A percentile compares a stretch with the other conserved stretches of the same genome.
Conservation (phyloP, 1,140 invertebrate genomes). For the Temnothorax curvispinosus region DNA sequence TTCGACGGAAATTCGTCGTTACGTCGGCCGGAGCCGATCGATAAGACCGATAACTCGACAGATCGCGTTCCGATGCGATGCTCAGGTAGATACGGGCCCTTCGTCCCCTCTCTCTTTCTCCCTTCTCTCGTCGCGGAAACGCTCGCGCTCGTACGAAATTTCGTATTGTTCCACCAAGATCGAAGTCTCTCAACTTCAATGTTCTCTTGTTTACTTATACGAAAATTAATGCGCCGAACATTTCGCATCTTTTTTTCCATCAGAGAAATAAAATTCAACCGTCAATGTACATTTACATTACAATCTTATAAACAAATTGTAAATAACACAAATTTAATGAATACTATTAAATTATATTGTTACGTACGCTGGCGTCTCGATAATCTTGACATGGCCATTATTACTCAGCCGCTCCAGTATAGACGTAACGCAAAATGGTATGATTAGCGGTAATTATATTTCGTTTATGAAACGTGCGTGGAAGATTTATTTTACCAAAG, state of each 20-base stretch:
- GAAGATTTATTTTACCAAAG: constrained; percentile 55
- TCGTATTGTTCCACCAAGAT: constrained; percentile 4
- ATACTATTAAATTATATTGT: constrained; percentile 21
- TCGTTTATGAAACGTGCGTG: background rate
- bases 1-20: constrained; percentile 72
- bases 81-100: constrained; percentile 13
- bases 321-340: constrained; percentile 37
- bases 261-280: background rate
- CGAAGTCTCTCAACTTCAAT: background rate
- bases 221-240: background rate
- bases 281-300: background rate
- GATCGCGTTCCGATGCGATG: constrained; percentile 53
- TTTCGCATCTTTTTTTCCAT: background rate
- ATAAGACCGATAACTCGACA: constrained; percentile 64
- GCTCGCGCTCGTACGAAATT: background rate
- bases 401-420: background rate
- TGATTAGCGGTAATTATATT: constrained; percentile 48
- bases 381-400: constrained; percentile 33
- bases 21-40: constrained; percentile 61
- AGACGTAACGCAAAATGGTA: constrained; percentile 40
- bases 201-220: background rate
- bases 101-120: background rate
- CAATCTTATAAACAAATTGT: background rate
- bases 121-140: background rate
- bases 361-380: background rate